These are phyloP conservation scores for Thunnus albacares DNA, from an alignment of 2,797 vertebrate species.

Conservation along the genomic window DNA sequence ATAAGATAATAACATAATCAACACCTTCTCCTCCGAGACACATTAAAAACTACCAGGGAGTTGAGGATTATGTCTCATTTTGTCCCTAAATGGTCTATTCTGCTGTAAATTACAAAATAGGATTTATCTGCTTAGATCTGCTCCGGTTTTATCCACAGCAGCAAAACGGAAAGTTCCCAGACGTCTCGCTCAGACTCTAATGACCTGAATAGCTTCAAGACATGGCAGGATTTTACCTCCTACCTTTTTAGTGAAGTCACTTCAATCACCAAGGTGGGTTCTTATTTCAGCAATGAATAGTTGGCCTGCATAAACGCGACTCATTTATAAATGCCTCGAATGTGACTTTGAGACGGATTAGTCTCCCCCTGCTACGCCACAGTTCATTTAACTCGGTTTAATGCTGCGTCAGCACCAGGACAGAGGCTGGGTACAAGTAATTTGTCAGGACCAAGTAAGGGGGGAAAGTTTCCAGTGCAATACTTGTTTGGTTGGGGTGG, in stretches of 20 bases:
- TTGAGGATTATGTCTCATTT: constrained; percentile 26
- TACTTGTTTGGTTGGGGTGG: constrained; percentile 34
- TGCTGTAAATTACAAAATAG: constrained; percentile 25
- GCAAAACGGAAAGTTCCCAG: constrained; percentile 50
- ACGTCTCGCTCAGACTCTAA: constrained; percentile 28
- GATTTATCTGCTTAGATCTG: constrained; percentile 53
- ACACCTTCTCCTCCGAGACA: constrained; percentile 23
- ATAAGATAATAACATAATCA: constrained; percentile 46
- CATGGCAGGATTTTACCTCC: constrained; percentile 34
- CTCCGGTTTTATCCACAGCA: constrained; percentile 31
- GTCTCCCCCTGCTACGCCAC: constrained; percentile 43
- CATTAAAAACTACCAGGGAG: constrained; percentile 3
- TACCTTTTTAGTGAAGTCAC: constrained; percentile 30
- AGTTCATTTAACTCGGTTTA: constrained; percentile 61
- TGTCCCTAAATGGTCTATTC: constrained; percentile 36
- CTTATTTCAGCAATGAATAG: constrained; percentile 43
- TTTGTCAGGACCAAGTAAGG: constrained; percentile 41
- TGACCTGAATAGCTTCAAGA: constrained; percentile 51
- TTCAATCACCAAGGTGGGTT: constrained; percentile 38
- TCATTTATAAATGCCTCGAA: constrained; percentile 45
- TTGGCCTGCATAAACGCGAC: constrained; percentile 29
- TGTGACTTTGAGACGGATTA: constrained; percentile 68
- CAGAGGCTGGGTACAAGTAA: constrained; percentile 39
- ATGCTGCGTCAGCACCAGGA: constrained; percentile 57
- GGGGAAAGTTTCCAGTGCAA: constrained; percentile 41